Percentiles rank a stretch among this genome's conserved stretches.
These are phyloP conservation scores for Prolemur simus DNA, from an alignment of 2,113 vertebrate genomes.

Conservation along the genomic window DNA sequence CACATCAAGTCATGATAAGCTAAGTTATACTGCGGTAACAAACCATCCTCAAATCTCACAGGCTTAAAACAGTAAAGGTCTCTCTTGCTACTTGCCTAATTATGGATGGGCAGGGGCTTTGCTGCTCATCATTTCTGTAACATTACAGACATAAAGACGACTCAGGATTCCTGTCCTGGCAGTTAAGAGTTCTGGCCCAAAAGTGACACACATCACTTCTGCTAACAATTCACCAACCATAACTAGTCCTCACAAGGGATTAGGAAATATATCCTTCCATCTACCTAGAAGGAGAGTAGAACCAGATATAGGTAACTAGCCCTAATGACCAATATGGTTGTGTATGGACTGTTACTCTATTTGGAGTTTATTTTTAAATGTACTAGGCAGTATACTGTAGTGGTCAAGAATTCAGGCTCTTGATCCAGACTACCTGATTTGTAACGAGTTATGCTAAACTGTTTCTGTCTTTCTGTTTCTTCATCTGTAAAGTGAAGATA, in stretches of 20 bases:
- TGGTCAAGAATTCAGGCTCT: neutral
- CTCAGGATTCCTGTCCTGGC: neutral
- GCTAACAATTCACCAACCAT: neutral
- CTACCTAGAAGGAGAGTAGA: neutral
- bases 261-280: neutral
- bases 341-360: neutral
- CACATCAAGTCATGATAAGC: neutral
- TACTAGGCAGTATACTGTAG: neutral
- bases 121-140: neutral
- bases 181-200: neutral
- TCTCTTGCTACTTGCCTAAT: neutral
- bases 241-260: neutral
- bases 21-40: neutral
- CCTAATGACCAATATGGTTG: neutral
- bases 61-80: neutral
- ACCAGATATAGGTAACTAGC: neutral
- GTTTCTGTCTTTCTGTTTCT: neutral
- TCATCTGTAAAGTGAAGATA: neutral
- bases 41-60: neutral
- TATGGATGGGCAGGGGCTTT: neutral
- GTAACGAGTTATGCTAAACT: neutral
- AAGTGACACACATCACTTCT: neutral
- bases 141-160: neutral
- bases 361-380: neutral
- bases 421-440: neutral